Evolutionary conservation across 2,888 invertebrate species (phyloP), one percentile per base, ranked within the genome.

Genomic region (Eudemis profundana): DNA sequence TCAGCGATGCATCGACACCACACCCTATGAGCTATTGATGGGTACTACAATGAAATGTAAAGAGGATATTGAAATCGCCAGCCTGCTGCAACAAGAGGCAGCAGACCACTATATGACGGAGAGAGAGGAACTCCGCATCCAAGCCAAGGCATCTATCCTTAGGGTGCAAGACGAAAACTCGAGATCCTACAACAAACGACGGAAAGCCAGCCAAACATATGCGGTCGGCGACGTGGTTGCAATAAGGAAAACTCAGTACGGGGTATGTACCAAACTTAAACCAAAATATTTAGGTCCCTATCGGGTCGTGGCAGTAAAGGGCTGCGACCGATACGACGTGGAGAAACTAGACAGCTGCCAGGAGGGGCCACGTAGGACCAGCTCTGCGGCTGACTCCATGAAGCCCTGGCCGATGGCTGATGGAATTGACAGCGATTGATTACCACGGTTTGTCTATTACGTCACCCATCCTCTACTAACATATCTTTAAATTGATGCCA

Each of bases 21-120:
- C 76, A 4, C 71, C 72, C 3, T 73, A 66, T 68, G 57, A 72
- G 14, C 27, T 73, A 7, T 3, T 76, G 4, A 66, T 68, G 14
- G 70, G 74, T 21, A 64, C 42, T 4, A 69, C 61, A 14, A 69
- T 72, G 68, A 71, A 33, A 36, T 23, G 4, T 0, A 69, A 70
- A 50, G 66, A 70, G 23, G 69, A 71, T 60, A 7, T 60, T 12
- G 42, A 68, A 29, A 15, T 69, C 56, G 1, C 10, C 2, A 10
- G 29, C 1, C 14, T 40, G 17, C n/a, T 42, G 10, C 5, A 44
- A 4, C 7, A 36, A 17, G 40, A 33, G 19, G 10, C 8, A 5
- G 4, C 10, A 12, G n/a, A 8, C 4, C 3, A 4, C 1, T 46
- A 21, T n/a, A 4, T 19, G 2, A n/a, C 5, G 12, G 12, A 21